phyloP scores from a whole-genome alignment of 2,797 vertebrate species.

The Hephaestus fuliginosus region DNA sequence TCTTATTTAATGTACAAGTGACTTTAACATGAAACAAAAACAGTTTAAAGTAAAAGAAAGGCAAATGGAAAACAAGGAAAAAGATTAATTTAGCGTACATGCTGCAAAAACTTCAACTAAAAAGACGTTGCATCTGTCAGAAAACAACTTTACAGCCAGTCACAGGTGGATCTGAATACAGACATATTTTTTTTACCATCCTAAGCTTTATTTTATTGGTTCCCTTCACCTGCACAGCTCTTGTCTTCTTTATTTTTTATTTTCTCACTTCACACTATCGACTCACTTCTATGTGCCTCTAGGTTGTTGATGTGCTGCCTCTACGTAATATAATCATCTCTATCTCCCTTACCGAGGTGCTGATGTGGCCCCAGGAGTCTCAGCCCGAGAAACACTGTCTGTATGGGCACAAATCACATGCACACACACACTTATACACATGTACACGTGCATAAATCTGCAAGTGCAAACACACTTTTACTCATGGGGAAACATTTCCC shows the following conservation, averaged over 20 bases:
- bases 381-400: slow-evolving; percentile 31
- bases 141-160: slow-evolving; percentile 3
- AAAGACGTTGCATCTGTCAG: slow-evolving; percentile 2
- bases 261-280: not conserved
- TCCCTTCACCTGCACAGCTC: slow-evolving; percentile 13
- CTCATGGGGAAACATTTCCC: slow-evolving; percentile 19
- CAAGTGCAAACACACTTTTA: slow-evolving; percentile 30
- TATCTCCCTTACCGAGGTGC: slow-evolving; percentile 26
- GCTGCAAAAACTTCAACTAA: not conserved
- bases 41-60: not conserved
- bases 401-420: slow-evolving; percentile 36
- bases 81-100: not conserved
- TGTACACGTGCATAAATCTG: slow-evolving; percentile 28
- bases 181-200: slow-evolving; percentile 13
- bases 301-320: slow-evolving; percentile 24
- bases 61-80: not conserved
- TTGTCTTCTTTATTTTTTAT: not conserved
- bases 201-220: slow-evolving; percentile 6
- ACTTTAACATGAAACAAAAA: not conserved
- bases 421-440: slow-evolving; percentile 68
- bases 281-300: not conserved
- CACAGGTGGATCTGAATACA: slow-evolving; percentile 26
- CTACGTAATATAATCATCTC: slow-evolving; percentile 25
- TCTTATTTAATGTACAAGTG: not conserved
- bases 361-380: slow-evolving; percentile 18